Evolutionary conservation across 2,888 invertebrate species (phyloP).

Genomic region (Geophilus truncorum): DNA sequence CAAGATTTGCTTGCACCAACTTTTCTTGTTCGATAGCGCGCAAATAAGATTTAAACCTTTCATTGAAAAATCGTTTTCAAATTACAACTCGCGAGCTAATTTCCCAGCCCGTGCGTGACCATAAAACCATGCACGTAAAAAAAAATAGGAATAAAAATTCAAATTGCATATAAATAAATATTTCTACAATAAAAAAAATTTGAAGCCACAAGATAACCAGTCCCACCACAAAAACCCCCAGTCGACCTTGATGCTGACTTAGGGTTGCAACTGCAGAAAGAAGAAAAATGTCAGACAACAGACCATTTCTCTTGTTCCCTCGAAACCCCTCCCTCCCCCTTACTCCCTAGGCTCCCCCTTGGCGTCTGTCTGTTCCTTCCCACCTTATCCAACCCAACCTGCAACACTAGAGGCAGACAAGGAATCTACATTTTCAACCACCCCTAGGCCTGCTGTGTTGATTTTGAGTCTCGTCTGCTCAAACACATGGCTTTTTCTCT

Average conservation of each 20-base stretch:
- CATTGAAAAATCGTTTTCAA: neutral
- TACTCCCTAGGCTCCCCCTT: neutral
- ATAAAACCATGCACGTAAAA: neutral
- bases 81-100: too few relatives aligned
- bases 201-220: neutral
- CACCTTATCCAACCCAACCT: conserved; percentile 5
- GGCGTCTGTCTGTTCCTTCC: conserved; percentile 5
- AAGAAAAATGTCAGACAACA: conserved; percentile 13
- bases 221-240: neutral
- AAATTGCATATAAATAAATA: neutral
- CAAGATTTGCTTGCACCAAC: neutral
- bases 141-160: neutral
- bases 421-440: conserved; percentile 11
- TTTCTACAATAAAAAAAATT: neutral
- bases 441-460: neutral
- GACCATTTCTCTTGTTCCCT: neutral
- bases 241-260: conserved; percentile 10
- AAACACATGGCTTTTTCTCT: neutral
- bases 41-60: neutral
- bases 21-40: neutral
- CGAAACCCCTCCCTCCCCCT: neutral
- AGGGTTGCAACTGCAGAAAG: neutral
- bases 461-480: neutral
- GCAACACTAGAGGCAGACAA: conserved; percentile 5
- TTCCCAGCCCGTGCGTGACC: too few relatives aligned